Evolutionary conservation across 2,113 vertebrate species (phyloP), one percentile per base, ranked within the genome.

Genomic region (Cavia porcellus): DNA sequence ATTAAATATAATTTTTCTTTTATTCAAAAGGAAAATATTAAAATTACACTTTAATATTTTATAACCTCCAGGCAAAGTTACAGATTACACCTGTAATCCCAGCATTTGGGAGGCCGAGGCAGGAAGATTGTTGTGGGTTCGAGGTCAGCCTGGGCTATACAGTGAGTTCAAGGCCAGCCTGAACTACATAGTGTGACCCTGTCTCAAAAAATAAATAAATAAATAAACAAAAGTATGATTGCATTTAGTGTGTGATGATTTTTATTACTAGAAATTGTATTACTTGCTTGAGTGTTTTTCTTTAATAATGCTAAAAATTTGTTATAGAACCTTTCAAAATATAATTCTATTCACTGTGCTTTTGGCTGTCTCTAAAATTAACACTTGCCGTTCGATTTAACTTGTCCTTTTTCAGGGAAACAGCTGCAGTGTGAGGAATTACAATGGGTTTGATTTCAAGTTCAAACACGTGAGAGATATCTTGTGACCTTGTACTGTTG

Each of bases 301-400:
- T 86, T 93, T 66, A 96, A 92, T 90, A 86, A 72, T 74, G 66
- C 24, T 62, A 72, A 59, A 7, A 57, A 5, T 57, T 68, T 85
- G 64, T 14, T 83, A 61, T 89, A 94, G 38, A 83, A 61, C 42
- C 77, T 95, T 95, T 92, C 74, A 70, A 86, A 93, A 45, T 86
- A 92, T 12, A 89, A 68, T 52, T 77, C 89, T 70, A 86, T 86
- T 83, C 17, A 45, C 38, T 55, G 12, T 89, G 45, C 45, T 94
- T 97, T 92, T 82, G 59, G 15, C 57, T 89, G 24, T 68, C 88
- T 62, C 30, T 90, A 88, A 94, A 92, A 74, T 81, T 95, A 88
- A 66, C 35, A 35, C 42, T 83, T 80, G 45, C 87, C 88, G 22
- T 19, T 84, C 47, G 90, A 83, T 55, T 59, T 81, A 19, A 30